Evolutionary conservation across 1,140 invertebrate species (phyloP).

Genomic region (Drosophila kanapiae): DNA sequence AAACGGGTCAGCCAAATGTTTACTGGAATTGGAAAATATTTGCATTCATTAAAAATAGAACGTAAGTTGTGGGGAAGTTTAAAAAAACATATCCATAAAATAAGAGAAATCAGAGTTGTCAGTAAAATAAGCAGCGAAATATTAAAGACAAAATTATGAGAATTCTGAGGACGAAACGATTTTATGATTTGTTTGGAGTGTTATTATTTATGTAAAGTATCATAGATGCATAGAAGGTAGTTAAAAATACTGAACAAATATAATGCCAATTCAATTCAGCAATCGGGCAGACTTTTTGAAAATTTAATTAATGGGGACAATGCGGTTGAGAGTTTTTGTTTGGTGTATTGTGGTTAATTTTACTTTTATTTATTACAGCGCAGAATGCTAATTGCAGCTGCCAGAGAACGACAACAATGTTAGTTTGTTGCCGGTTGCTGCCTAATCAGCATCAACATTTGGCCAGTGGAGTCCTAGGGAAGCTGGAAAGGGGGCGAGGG

Average conservation of each 20-base stretch:
- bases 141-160: not conserved
- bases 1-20: not conserved
- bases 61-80: not conserved
- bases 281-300: not conserved
- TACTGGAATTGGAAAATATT: conserved; percentile 1
- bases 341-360: conserved; percentile 74
- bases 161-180: too few relatives aligned
- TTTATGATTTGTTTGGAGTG: too few relatives aligned
- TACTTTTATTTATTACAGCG: conserved; percentile 78
- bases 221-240: not conserved
- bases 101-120: not conserved
- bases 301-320: conserved; percentile 22
- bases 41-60: conserved; percentile 9
- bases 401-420: conserved; percentile 38
- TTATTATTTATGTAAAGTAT: too few relatives aligned
- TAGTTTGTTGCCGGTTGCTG: conserved; percentile 52
- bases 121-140: not conserved
- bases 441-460: conserved; percentile 72
- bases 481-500: too few relatives aligned
- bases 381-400: conserved; percentile 74
- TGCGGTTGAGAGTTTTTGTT: conserved; percentile 50
- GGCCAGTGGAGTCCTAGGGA: conserved; percentile 2
- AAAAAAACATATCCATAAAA: not conserved
- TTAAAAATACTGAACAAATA: not conserved
- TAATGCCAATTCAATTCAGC: not conserved